phyloP scores from a whole-genome alignment of 2,113 vertebrate species.

The Bos indicus region DNA sequence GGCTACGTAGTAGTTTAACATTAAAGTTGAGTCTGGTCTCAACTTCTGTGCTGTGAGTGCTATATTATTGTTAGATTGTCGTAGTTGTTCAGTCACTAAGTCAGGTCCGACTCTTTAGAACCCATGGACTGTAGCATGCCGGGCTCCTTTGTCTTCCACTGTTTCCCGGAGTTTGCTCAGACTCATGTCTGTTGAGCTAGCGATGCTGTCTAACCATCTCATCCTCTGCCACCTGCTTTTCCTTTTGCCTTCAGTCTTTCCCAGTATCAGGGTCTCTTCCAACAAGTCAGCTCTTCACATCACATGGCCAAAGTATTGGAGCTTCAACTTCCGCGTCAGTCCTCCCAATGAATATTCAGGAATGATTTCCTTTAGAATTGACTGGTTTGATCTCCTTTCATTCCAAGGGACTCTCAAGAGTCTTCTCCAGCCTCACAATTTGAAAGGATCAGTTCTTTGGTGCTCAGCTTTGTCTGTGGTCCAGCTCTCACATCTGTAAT shows the following conservation, averaged over 20 bases:
- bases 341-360: not conserved
- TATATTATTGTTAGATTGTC: not conserved
- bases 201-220: not conserved
- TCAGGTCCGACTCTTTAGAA: not conserved
- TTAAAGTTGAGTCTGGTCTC: not conserved
- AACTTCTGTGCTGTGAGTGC: not conserved
- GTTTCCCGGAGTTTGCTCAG: not conserved
- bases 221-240: not conserved
- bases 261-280: not conserved
- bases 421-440: not conserved
- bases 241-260: not conserved
- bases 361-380: not conserved
- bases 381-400: not conserved
- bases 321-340: not conserved
- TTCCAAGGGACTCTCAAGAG: not conserved
- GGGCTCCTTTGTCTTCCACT: not conserved
- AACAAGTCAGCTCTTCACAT: not conserved
- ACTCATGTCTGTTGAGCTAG: not conserved
- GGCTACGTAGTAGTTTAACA: not conserved
- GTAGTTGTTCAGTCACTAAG: not conserved
- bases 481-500: not conserved
- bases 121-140: not conserved
- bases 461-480: not conserved
- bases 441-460: not conserved
- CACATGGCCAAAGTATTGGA: not conserved